Evolutionary conservation across 2,888 invertebrate genomes (phyloP), one percentile per base, ranked within the genome.

Genomic region (Ormyrus nitidulus): DNA sequence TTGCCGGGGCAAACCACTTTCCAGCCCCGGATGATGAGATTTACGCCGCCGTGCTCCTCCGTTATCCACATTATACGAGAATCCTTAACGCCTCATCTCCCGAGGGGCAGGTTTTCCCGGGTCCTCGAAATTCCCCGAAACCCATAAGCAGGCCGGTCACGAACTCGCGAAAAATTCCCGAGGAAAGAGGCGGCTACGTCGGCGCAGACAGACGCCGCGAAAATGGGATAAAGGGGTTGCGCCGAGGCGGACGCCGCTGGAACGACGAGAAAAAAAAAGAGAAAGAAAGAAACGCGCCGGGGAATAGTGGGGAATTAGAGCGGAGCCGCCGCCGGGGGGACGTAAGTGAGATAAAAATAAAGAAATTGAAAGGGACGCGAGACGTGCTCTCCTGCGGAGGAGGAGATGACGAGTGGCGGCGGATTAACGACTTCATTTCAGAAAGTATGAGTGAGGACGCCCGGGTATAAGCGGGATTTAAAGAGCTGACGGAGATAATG

Each of bases 401-500:
- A 6, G 8, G 6, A 13, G 65, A 56, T 46, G 58, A 65, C 49
- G 51, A 66, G 51, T 59, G 9, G 51, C n/a, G 46, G 46, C 46
- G 65, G 49, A 66, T 74, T 58, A 58, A 46, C n/a, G 53, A 65
- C 19, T 58, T 74, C 65, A 56, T 74, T 74, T 49, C 51, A 34
- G 7, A 51, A 51, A 56, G 65, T 46, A 9, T 13, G 54, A 13
- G 7, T 11, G 8, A 6, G 46, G 34, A 34, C 3, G n/a, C 46
- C 6, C 19, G 6, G 53, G 44, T 68, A 19, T 68, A 56, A 68
- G 54, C 34, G 44, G 53, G 68, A 54, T 68, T n/a, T 13, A 56
- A 48, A 54, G 6, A 9, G 49, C 54, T 34, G 34, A 68, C 19
- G 53, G 53, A 10, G 34, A 53, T 68, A 54, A 68, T 68, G 19